Evolutionary conservation across 2,888 invertebrate species (phyloP).

Genomic region (Cylindroiulus punctatus): DNA sequence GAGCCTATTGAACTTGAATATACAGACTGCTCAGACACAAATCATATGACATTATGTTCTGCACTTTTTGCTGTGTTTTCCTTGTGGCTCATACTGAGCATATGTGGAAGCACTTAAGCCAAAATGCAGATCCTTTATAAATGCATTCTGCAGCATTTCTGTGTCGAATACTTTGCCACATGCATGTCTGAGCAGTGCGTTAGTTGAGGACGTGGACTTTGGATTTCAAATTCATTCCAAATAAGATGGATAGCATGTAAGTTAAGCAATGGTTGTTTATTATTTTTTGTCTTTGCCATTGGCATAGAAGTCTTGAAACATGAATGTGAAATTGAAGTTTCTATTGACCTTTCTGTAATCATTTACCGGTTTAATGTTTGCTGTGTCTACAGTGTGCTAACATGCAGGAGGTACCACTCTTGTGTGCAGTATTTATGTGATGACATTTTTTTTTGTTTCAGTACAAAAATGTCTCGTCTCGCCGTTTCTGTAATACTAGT

Average conservation of each 20-base stretch:
- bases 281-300: background rate
- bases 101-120: background rate
- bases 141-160: background rate
- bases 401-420: too few relatives aligned
- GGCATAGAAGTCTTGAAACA: background rate
- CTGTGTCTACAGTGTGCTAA: too few relatives aligned
- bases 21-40: background rate
- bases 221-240: background rate
- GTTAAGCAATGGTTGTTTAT: background rate
- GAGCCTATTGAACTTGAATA: background rate
- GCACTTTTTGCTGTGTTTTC: background rate
- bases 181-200: background rate
- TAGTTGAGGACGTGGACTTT: background rate
- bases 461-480: constrained; percentile 50
- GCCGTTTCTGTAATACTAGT: constrained; percentile 49
- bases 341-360: too few relatives aligned
- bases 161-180: background rate
- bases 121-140: constrained; percentile 9
- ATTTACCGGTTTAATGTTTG: too few relatives aligned
- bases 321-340: too few relatives aligned
- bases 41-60: background rate
- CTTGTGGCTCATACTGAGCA: background rate
- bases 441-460: background rate
- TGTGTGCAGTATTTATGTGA: background rate
- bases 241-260: background rate